Percentiles rank a stretch among this genome's conserved stretches.
Evolutionary conservation across 2,113 vertebrate genomes (phyloP).

Genomic region (Leptocoma aspasia): DNA sequence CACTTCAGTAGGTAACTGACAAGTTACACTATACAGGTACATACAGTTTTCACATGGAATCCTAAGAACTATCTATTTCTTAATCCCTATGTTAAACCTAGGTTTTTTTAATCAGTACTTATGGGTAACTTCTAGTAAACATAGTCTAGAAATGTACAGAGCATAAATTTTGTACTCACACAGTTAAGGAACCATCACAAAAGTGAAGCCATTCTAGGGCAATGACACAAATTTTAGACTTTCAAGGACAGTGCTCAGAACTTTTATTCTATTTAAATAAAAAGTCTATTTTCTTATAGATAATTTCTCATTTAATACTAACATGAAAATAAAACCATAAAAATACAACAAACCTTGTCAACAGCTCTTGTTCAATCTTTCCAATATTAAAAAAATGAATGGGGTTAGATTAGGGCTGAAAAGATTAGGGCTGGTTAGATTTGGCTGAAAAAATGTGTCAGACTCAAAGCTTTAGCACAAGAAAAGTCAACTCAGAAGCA

Average conservation of each 20-base stretch:
- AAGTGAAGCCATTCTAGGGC: neutral
- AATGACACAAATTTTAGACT: neutral
- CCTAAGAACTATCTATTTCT: neutral
- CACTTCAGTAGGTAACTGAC: neutral
- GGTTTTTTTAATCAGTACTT: neutral
- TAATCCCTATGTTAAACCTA: neutral
- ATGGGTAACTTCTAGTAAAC: neutral
- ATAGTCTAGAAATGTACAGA: neutral
- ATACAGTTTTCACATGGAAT: neutral
- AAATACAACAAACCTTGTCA: neutral
- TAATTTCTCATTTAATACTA: neutral
- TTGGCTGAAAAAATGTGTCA: neutral
- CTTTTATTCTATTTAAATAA: neutral
- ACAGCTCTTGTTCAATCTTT: neutral
- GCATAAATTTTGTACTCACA: fast-evolving
- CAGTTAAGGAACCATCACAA: neutral
- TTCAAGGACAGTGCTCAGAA: neutral
- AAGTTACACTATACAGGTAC: neutral
- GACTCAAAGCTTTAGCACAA: neutral
- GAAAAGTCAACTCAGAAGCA: neutral
- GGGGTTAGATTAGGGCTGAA: neutral
- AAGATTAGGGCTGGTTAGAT: too few species aligned
- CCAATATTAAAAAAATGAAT: neutral
- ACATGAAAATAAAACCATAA: neutral
- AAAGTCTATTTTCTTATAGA: neutral